Evolutionary conservation across 2,888 invertebrate genomes (phyloP).

Genomic region (Clunio marinus): DNA sequence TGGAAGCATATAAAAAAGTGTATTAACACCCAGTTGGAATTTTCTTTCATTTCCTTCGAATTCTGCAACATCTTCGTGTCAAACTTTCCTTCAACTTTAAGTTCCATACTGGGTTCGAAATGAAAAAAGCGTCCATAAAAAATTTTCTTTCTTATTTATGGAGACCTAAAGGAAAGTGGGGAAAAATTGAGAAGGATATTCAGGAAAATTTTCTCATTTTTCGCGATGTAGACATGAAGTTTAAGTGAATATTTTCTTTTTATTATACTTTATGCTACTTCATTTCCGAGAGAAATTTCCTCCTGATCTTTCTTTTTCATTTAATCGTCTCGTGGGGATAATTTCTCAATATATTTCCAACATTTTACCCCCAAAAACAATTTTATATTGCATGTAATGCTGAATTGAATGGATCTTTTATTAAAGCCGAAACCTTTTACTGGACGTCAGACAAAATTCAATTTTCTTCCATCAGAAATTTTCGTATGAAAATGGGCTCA

Average conservation of each 20-base stretch:
- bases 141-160: constrained; percentile 25
- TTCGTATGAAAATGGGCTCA: too few species aligned
- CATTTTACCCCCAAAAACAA: neutral
- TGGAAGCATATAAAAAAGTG: constrained; percentile 24
- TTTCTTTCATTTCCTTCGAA: neutral
- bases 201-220: neutral
- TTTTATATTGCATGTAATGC: constrained; percentile 8
- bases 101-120: neutral
- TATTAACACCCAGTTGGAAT: neutral
- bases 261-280: neutral
- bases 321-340: constrained; percentile 27
- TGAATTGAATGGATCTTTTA: constrained; percentile 3
- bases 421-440: constrained; percentile 20
- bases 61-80: neutral
- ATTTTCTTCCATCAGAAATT: constrained; percentile 32
- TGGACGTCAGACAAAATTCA: constrained; percentile 37
- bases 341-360: constrained; percentile 29
- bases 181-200: neutral
- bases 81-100: neutral
- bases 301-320: neutral
- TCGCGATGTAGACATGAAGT: constrained; percentile 21
- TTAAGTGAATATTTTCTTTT: neutral
- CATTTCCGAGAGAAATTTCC: neutral
- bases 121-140: neutral
- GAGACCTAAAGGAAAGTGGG: too few species aligned